phyloP scores from a whole-genome alignment of 2,797 vertebrate species.

The Loris lydekkerianus region DNA sequence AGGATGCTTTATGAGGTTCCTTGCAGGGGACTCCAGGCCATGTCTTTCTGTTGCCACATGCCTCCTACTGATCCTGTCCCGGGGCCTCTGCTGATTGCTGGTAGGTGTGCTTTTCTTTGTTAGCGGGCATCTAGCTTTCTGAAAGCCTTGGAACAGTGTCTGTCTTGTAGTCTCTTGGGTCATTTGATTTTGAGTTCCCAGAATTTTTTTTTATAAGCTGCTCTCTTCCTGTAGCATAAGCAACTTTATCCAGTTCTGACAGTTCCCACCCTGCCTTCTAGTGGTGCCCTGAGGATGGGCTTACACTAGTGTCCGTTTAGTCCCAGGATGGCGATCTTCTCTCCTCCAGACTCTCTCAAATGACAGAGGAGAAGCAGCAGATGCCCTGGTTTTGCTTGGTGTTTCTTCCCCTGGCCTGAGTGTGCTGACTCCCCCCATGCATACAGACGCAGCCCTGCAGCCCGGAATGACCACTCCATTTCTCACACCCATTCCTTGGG shows the following conservation, averaged over 20 bases:
- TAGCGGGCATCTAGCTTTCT: background rate
- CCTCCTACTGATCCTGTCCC: background rate
- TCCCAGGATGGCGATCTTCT: background rate
- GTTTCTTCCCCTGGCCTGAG: background rate
- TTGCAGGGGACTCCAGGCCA: background rate
- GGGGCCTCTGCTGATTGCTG: background rate
- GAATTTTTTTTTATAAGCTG: conserved; percentile 22
- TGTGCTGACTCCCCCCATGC: background rate
- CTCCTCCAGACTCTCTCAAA: background rate
- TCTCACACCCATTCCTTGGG: background rate
- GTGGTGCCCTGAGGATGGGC: background rate
- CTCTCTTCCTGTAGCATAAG: background rate
- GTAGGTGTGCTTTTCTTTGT: background rate
- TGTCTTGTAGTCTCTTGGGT: background rate
- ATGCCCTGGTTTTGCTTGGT: background rate
- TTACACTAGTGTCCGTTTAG: background rate
- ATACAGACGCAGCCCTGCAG: background rate
- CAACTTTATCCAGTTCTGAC: background rate
- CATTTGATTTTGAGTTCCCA: background rate
- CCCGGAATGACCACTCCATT: accelerated
- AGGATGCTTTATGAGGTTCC: background rate
- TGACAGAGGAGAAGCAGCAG: background rate
- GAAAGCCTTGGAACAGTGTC: background rate
- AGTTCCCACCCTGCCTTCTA: background rate
- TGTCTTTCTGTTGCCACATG: background rate